These are phyloP conservation scores for Menura novaehollandiae DNA, from an alignment of 2,113 vertebrate species.

Conservation along the genomic window DNA sequence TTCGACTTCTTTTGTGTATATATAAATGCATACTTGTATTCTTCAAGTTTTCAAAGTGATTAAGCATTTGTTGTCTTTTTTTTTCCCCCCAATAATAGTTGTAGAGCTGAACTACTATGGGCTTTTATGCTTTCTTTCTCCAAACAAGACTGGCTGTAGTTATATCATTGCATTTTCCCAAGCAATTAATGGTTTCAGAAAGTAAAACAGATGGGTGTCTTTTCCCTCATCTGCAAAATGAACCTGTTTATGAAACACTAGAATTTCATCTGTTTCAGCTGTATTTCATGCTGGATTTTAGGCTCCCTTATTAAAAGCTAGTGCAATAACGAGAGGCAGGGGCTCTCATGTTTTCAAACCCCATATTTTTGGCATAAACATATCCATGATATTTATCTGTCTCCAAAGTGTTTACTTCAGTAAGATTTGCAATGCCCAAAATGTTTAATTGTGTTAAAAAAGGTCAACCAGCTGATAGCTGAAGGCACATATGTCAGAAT, in stretches of 20 bases:
- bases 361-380: neutral
- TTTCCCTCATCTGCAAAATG: neutral
- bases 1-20: neutral
- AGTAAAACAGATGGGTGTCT: neutral
- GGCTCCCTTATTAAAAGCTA: neutral
- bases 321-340: neutral
- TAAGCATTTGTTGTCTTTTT: neutral
- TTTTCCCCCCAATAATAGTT: neutral
- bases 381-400: constrained; percentile 1
- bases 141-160: neutral
- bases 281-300: neutral
- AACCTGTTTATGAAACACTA: neutral
- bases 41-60: neutral
- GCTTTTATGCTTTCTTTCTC: neutral
- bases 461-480: constrained; percentile 67
- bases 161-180: neutral
- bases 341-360: neutral
- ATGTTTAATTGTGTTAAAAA: constrained; percentile 40
- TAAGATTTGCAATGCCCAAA: constrained; percentile 39
- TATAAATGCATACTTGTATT: neutral
- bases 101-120: neutral
- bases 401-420: constrained; percentile 33
- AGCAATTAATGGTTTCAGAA: neutral
- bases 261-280: neutral
- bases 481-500: constrained; percentile 58